Evolutionary conservation across 2,113 vertebrate genomes (phyloP).

Genomic region (Casuarius casuarius): DNA sequence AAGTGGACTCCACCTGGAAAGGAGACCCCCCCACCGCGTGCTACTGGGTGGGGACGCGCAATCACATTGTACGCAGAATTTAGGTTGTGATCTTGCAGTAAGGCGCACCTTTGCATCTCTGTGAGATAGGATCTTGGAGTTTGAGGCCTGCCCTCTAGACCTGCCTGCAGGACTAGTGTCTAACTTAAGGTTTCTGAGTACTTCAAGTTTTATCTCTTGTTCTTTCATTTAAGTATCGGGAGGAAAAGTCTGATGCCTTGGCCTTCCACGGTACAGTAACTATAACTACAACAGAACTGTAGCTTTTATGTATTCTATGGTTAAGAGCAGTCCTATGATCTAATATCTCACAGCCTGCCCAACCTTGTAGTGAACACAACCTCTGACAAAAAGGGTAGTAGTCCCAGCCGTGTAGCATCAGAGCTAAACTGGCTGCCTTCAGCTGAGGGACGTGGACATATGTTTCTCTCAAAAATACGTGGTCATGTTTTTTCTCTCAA

Average conservation of each 20-base stretch:
- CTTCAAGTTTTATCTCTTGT: not conserved
- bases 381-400: not conserved
- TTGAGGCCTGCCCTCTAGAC: not conserved
- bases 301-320: not conserved
- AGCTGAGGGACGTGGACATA: not conserved
- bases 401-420: not conserved
- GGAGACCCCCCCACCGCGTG: not conserved
- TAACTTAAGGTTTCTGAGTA: not conserved
- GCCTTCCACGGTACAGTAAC: not conserved
- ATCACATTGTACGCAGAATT: rapidly evolving
- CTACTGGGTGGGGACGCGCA: not conserved
- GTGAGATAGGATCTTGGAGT: not conserved
- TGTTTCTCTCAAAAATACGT: not conserved
- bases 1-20: not conserved
- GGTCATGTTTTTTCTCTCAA: not conserved
- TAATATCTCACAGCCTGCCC: not conserved
- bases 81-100: not conserved
- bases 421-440: not conserved
- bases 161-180: not conserved
- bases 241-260: not conserved
- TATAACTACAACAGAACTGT: not conserved
- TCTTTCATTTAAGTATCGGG: not conserved
- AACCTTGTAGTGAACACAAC: not conserved
- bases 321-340: not conserved
- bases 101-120: not conserved